Evolutionary conservation across 1,140 invertebrate species (phyloP).

Genomic region (Ceratosolen fusciceps): DNA sequence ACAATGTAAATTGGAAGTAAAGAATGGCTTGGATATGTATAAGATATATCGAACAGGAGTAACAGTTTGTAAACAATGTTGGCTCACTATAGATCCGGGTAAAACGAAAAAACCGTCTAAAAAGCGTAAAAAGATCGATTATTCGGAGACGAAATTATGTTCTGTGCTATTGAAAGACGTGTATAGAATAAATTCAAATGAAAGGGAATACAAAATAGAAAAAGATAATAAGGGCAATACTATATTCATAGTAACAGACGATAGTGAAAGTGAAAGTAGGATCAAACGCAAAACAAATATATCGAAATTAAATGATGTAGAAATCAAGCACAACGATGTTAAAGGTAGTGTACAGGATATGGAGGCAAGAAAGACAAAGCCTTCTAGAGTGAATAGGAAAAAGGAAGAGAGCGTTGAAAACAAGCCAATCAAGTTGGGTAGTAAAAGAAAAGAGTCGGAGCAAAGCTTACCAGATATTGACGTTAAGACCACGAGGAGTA

Average conservation of each 20-base stretch:
- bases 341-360: constrained; percentile 2
- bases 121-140: constrained; percentile 34
- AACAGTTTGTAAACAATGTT: constrained; percentile 64
- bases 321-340: constrained; percentile 42
- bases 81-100: constrained; percentile 55
- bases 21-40: constrained; percentile 55
- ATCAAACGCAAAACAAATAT: constrained; percentile 12
- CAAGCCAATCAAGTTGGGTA: not conserved
- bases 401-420: constrained; percentile 15
- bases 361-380: constrained; percentile 13
- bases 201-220: constrained; percentile 52
- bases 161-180: constrained; percentile 64
- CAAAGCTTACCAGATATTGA: constrained; percentile 9
- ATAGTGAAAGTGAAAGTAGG: constrained; percentile 31
- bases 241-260: constrained; percentile 49
- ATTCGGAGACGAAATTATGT: constrained; percentile 58
- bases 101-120: constrained; percentile 39
- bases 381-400: not conserved
- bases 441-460: constrained; percentile 34
- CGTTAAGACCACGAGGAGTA: not conserved
- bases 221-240: constrained; percentile 54
- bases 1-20: constrained; percentile 54
- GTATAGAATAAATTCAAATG: constrained; percentile 43
- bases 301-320: not conserved
- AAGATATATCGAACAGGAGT: constrained; percentile 57